Conservation (phyloP, 2,888 invertebrate genomes). For the Ophonus ardosiacus region DNA sequence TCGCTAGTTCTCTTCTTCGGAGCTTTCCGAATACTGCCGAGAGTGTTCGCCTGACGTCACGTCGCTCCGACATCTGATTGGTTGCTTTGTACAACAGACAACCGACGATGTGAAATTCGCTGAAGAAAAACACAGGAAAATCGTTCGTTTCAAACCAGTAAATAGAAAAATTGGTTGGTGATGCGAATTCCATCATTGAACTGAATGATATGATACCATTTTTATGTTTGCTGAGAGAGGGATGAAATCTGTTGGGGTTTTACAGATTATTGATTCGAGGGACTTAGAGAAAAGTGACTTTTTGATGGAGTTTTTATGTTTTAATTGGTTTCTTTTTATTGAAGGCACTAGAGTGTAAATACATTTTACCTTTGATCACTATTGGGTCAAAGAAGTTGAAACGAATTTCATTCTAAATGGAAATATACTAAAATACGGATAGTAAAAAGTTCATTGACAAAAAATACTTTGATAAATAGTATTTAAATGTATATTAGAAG, state of each 20-base stretch:
- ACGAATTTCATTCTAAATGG: neutral
- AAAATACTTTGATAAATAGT: neutral
- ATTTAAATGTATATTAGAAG: no score
- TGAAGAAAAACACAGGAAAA: conserved; percentile 39
- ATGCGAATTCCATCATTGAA: conserved; percentile 2
- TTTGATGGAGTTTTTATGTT: conserved; percentile 9
- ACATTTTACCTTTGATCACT: conserved; percentile 9
- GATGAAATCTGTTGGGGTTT: conserved; percentile 2
- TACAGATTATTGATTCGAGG: conserved; percentile 19
- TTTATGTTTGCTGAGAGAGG: conserved; percentile 9
- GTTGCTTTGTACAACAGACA: neutral
- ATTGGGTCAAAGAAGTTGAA: neutral
- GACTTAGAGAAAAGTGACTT: neutral
- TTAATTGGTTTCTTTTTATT: conserved; percentile 27
- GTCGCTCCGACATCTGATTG: neutral
- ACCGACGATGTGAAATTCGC: conserved; percentile 10
- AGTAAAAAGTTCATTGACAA: neutral
- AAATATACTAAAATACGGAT: neutral
- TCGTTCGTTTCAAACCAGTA: conserved; percentile 22
- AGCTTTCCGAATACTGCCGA: conserved; percentile 8
- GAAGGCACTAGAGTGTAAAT: neutral
- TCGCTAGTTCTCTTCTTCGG: neutral
- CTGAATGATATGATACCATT: conserved; percentile 28
- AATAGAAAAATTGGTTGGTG: conserved; percentile 29
- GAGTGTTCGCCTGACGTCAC: neutral